Evolutionary conservation across 2,888 invertebrate genomes (phyloP).

Genomic region (Metellina segmentata): DNA sequence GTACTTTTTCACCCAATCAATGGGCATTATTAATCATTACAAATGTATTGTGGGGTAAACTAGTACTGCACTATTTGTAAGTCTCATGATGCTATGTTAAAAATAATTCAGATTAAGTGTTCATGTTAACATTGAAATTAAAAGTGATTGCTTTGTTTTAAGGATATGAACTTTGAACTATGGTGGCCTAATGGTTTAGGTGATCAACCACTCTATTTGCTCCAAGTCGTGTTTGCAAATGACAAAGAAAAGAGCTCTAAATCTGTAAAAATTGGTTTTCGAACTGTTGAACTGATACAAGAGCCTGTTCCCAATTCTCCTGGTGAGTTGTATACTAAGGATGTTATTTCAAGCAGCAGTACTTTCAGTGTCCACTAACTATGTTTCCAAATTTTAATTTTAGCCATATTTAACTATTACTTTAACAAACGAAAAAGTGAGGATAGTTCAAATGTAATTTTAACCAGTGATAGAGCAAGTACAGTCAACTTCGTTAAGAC

Average conservation of each 20-base stretch:
- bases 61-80: too few species aligned
- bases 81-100: neutral
- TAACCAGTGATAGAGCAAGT: neutral
- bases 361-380: neutral
- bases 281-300: conserved; percentile 91
- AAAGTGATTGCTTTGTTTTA: conserved; percentile 5
- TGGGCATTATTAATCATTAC: neutral
- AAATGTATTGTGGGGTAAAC: too few species aligned
- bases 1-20: neutral
- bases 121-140: neutral
- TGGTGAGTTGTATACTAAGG: conserved; percentile 19
- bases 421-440: too few species aligned
- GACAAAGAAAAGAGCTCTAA: conserved; percentile 81
- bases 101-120: neutral
- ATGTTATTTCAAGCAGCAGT: too few species aligned
- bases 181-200: conserved; percentile 99
- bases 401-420: neutral
- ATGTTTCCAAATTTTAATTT: neutral
- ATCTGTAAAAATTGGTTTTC: conserved; percentile 89
- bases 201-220: conserved; percentile 87
- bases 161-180: conserved; percentile 53
- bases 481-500: too few species aligned
- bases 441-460: too few species aligned
- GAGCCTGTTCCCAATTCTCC: conserved; percentile 63
- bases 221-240: conserved; percentile 84